These are phyloP conservation scores for Globodera rostochiensis DNA, from an alignment of 1,140 invertebrate species.

Conservation along the genomic window DNA sequence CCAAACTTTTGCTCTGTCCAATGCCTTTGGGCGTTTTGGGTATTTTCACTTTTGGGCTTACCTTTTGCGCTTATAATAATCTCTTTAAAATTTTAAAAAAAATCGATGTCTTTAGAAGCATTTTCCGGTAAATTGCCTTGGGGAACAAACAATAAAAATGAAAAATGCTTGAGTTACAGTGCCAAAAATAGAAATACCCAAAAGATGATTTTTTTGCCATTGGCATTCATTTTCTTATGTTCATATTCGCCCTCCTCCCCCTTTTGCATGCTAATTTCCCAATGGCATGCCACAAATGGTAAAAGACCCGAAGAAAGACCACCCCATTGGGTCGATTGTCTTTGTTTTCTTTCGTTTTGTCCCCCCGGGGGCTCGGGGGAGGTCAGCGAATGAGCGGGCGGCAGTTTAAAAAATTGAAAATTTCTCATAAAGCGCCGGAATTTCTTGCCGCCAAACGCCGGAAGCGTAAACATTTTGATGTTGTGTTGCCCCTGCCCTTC, in stretches of 20 bases:
- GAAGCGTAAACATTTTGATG: background rate
- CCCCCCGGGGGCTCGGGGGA: too few species aligned
- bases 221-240: background rate
- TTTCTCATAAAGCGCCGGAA: background rate
- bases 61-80: too few species aligned
- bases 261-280: background rate
- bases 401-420: background rate
- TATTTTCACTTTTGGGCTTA: background rate
- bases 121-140: background rate
- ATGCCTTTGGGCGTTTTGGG: background rate
- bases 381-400: background rate
- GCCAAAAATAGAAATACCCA: background rate
- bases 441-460: background rate
- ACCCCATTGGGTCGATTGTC: background rate
- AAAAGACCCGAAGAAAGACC: background rate
- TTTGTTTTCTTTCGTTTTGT: background rate
- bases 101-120: too few species aligned
- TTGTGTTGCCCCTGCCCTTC: too few species aligned
- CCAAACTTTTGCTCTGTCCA: background rate
- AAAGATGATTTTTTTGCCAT: conserved; percentile 4
- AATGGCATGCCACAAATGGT: background rate
- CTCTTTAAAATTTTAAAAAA: too few species aligned
- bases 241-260: too few species aligned
- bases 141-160: too few species aligned
- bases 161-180: background rate